A percentile compares a stretch with the other conserved stretches of the same genome.
phyloP scores from a whole-genome alignment of 2,797 vertebrate species.

The Alosa sapidissima region DNA sequence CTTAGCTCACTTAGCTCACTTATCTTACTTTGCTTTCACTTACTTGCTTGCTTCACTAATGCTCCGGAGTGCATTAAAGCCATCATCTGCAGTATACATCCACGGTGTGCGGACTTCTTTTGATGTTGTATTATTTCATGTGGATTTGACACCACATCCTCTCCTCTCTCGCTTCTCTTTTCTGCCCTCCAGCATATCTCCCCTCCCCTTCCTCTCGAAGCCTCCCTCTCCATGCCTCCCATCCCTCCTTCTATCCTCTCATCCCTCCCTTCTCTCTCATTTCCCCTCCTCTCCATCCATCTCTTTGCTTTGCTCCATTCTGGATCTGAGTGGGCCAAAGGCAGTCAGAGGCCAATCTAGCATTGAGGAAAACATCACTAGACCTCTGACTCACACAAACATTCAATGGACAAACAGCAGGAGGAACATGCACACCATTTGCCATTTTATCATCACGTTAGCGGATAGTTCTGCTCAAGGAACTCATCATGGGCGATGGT shows the following conservation, averaged over 20 bases:
- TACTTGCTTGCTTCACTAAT: too few relatives aligned
- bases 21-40: too few relatives aligned
- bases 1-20: too few relatives aligned
- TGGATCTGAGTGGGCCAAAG: background rate
- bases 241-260: background rate
- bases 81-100: too few relatives aligned
- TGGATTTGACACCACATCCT: too few relatives aligned
- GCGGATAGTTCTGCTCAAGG: too few relatives aligned
- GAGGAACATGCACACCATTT: background rate
- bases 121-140: too few relatives aligned
- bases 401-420: background rate
- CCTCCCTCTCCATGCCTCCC: background rate
- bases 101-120: too few relatives aligned
- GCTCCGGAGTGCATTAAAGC: too few relatives aligned
- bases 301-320: background rate
- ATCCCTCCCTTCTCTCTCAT: background rate
- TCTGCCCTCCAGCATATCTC: background rate
- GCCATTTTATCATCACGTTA: too few relatives aligned
- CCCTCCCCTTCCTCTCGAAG: background rate
- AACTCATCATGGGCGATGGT: too few relatives aligned
- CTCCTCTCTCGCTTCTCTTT: background rate
- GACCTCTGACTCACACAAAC: background rate
- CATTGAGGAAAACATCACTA: background rate
- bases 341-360: background rate
- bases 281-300: background rate